These are phyloP conservation scores for Pammene fasciana DNA, from an alignment of 2,888 invertebrate species.

Conservation along the genomic window DNA sequence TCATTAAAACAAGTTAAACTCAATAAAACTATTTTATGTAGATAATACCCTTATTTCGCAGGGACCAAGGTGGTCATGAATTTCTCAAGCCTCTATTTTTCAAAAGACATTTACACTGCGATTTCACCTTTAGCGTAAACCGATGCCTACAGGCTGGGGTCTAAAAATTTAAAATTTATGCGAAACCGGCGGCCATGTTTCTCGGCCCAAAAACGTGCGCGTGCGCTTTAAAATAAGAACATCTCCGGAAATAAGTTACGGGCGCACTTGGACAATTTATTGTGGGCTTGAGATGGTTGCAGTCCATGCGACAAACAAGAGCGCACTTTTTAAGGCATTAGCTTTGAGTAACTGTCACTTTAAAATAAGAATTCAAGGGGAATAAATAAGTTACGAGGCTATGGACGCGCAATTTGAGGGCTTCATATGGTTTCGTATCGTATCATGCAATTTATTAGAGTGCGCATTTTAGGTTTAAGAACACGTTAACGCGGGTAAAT, in stretches of 20 bases:
- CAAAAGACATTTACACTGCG: conserved; percentile 18
- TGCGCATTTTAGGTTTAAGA: too few relatives aligned
- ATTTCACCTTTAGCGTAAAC: conserved; percentile 61
- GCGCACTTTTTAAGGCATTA: conserved; percentile 6
- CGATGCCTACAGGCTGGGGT: conserved; percentile 53
- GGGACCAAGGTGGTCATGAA: too few relatives aligned
- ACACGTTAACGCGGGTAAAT: too few relatives aligned
- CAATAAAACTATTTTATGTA: too few relatives aligned
- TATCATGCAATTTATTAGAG: too few relatives aligned
- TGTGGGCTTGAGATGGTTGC: conserved; percentile 46
- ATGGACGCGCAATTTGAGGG: too few relatives aligned
- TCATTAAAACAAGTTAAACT: too few relatives aligned
- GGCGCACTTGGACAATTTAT: conserved; percentile 62
- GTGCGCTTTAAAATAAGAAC: conserved; percentile 60
- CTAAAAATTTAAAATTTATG: conserved; percentile 64
- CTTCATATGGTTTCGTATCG: too few relatives aligned
- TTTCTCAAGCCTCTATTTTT: too few relatives aligned
- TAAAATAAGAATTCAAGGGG: not conserved
- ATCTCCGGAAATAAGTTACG: conserved; percentile 66
- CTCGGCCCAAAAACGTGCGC: conserved; percentile 61
- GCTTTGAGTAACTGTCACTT: not conserved
- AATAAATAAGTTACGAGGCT: too few relatives aligned
- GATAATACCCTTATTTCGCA: too few relatives aligned
- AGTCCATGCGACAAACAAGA: conserved; percentile 29
- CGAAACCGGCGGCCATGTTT: conserved; percentile 58